Evolutionary conservation across 2,888 invertebrate genomes (phyloP), one percentile per base, ranked within the genome.

Genomic region (Apodemia duryi): DNA sequence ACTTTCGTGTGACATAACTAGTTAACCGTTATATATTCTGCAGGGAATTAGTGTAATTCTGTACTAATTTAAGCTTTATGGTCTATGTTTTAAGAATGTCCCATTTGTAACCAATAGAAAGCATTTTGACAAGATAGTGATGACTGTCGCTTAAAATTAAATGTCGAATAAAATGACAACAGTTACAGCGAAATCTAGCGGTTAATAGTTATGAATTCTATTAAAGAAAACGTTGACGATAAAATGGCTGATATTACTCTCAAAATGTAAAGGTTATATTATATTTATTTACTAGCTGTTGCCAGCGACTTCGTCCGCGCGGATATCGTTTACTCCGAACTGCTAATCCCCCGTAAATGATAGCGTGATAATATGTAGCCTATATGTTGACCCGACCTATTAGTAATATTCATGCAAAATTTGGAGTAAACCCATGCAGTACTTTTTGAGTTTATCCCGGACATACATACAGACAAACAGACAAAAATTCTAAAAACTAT

Each of bases 111-210:
- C 61, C 61, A 43, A 64, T 46, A 38, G 61, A 62, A 61, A 63
- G 64, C 64, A 29, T 41, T 66, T 69, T 71, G 70, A 63, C 64
- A 49, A 66, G 67, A 66, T 32, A 62, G 35, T 66, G 69, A 69
- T 71, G 68, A n/a, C n/a, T 70, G 71, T 74, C 69, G 65, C 71
- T 57, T 69, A 74, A 77, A 81, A 77, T 80, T 79, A 86, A 88
- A 88, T 88, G 87, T 86, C 85, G 84, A 76, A 78, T 74, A 75
- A 77, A 79, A 82, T 84, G 83, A 81, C 81, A 82, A 82, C 79
- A 75, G 75, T 78, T 80, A 78, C 73, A 75, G 78, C 75, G 84
- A 83, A 85, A 86, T 83, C 86, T 83, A 83, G 75, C 75, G 77
- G 75, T 74, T 70, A 68, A 63, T 62, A 64, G 43, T 10, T 43